These are phyloP conservation scores for Mamestra brassicae DNA, from an alignment of 2,888 invertebrate genomes.

Conservation along the genomic window DNA sequence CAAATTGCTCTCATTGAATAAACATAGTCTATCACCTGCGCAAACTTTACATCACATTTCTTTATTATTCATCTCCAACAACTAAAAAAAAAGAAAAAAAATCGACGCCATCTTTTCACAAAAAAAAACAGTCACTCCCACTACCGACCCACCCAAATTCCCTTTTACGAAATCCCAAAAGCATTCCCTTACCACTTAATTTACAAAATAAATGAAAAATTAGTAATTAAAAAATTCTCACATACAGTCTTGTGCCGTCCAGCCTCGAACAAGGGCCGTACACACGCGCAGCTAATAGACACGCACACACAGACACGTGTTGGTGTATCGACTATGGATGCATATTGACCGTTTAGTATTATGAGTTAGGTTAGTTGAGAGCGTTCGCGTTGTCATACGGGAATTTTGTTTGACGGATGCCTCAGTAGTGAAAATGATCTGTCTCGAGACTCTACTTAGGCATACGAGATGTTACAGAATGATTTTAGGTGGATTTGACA, in stretches of 20 bases:
- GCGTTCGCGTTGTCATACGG: slow-evolving; percentile 70
- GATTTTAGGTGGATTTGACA: too few relatives aligned
- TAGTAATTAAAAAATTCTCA: slow-evolving; percentile 63
- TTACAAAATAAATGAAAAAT: slow-evolving; percentile 17
- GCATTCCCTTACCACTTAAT: neutral
- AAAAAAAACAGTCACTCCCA: neutral
- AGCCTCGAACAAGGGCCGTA: slow-evolving; percentile 75
- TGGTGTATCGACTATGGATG: slow-evolving; percentile 70
- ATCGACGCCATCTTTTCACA: neutral
- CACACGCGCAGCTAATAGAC: slow-evolving; percentile 72
- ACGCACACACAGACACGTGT: slow-evolving; percentile 70
- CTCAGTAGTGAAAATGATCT: too few relatives aligned
- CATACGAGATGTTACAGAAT: too few relatives aligned
- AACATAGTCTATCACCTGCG: slow-evolving; percentile 26
- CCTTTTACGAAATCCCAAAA: neutral
- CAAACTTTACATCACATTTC: slow-evolving; percentile 15
- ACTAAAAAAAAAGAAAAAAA: neutral
- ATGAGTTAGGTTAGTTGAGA: slow-evolving; percentile 74
- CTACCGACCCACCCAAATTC: too few relatives aligned
- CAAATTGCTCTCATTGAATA: neutral
- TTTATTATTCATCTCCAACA: neutral
- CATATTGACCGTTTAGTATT: slow-evolving; percentile 88
- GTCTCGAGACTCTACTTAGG: too few relatives aligned
- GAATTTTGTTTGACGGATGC: slow-evolving; percentile 36
- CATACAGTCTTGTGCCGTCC: slow-evolving; percentile 72